phyloP scores from a whole-genome alignment of 2,888 invertebrate species.

The Mythimna impura region DNA sequence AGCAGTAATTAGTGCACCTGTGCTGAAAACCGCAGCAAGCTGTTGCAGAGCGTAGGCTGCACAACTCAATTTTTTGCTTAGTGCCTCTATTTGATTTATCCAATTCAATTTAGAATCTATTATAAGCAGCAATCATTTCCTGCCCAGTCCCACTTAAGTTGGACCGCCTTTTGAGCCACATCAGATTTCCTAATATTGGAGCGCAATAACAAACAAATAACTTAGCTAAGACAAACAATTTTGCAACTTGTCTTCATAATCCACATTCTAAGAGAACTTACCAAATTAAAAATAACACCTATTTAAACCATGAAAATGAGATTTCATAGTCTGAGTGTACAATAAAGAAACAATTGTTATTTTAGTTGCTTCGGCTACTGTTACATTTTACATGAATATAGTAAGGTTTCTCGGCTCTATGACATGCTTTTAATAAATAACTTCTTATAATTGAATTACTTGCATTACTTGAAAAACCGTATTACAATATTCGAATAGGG shows the following conservation, averaged over 20 bases:
- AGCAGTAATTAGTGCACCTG: too few relatives aligned
- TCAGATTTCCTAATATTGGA: too few relatives aligned
- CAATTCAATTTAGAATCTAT: too few relatives aligned
- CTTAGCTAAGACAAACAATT: background rate
- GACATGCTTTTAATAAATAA: slow-evolving; percentile 27
- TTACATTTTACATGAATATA: slow-evolving; percentile 21
- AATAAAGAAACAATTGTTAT: slow-evolving; percentile 17
- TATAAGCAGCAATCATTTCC: too few relatives aligned
- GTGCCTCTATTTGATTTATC: too few relatives aligned
- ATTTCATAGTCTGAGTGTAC: slow-evolving; percentile 12
- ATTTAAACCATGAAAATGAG: slow-evolving; percentile 2
- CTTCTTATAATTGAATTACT: slow-evolving; percentile 35
- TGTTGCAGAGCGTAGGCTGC: too few relatives aligned
- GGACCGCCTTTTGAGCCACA: too few relatives aligned
- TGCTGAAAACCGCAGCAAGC: too few relatives aligned
- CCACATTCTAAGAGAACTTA: background rate
- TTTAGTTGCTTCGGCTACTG: background rate
- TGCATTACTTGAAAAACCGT: background rate
- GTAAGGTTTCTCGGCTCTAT: slow-evolving; percentile 24
- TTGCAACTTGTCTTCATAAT: background rate
- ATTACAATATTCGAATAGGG: too few relatives aligned
- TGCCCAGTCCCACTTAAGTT: too few relatives aligned
- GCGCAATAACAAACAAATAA: too few relatives aligned
- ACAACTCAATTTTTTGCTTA: too few relatives aligned
- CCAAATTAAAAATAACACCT: background rate